These are phyloP conservation scores for Caenorhabditis virilis DNA, from an alignment of 2,888 invertebrate genomes.

Conservation along the genomic window DNA sequence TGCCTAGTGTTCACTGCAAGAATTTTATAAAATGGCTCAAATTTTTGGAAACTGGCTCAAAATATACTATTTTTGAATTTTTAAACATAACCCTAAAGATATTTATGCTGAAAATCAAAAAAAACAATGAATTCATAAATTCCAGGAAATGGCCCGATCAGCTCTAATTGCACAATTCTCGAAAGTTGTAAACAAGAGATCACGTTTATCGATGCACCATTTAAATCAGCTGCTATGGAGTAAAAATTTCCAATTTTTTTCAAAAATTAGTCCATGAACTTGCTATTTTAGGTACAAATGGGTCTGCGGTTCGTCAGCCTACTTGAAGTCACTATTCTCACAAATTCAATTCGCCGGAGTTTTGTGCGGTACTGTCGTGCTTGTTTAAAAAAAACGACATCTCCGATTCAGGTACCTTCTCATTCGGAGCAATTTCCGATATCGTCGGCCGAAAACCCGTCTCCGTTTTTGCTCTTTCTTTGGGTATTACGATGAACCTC, in stretches of 20 bases:
- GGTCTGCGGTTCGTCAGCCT: conserved; percentile 59
- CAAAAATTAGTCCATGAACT: not conserved
- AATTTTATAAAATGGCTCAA: too few species aligned
- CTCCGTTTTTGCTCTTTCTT: conserved; percentile 50
- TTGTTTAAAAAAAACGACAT: not conserved
- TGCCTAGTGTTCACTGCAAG: too few species aligned
- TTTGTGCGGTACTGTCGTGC: conserved; percentile 25
- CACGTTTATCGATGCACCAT: conserved; percentile 57
- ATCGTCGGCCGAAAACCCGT: conserved; percentile 52
- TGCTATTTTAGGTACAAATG: conserved; percentile 52
- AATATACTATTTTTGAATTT: too few species aligned
- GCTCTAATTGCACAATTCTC: conserved; percentile 56
- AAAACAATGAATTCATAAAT: too few species aligned
- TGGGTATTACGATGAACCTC: conserved; percentile 54
- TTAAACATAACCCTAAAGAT: not conserved
- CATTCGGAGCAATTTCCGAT: conserved; percentile 59
- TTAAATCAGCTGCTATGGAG: conserved; percentile 63
- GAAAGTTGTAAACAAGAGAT: conserved; percentile 43
- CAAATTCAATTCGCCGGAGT: conserved; percentile 59
- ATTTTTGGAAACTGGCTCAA: too few species aligned
- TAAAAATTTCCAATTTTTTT: conserved; percentile 8
- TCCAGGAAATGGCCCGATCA: conserved; percentile 42
- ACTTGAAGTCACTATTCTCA: conserved; percentile 54
- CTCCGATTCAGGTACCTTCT: conserved; percentile 54
- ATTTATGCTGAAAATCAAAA: not conserved